Conservation (phyloP, 2,797 vertebrate species). For the Paedocypris micromegethes region DNA sequence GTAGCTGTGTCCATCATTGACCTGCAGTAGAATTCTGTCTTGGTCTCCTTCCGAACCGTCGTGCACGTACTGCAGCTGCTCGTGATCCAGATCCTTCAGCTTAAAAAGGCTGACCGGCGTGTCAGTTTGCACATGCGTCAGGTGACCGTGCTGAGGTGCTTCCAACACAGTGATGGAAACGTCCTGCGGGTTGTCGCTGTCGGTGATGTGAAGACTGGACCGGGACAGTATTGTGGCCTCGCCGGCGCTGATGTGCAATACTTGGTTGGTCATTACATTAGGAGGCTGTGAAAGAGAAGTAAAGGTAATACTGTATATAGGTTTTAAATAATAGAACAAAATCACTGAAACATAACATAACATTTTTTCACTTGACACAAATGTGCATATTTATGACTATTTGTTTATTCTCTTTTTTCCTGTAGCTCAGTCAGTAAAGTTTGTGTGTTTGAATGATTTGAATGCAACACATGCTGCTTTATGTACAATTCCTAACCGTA, state of each 20-base stretch:
- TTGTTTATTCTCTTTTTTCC: too few species aligned
- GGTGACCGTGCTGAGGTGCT: conserved; percentile 72
- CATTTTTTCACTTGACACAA: too few species aligned
- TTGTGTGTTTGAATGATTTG: too few species aligned
- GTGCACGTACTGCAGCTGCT: conserved; percentile 79
- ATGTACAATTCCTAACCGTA: too few species aligned
- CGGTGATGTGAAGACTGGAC: conserved; percentile 74
- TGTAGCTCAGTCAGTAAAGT: too few species aligned
- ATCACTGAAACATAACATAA: too few species aligned
- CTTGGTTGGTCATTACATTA: conserved; percentile 69
- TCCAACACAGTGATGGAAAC: conserved; percentile 78
- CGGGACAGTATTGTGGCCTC: conserved; percentile 63
- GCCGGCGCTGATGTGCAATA: conserved; percentile 65
- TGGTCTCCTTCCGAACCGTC: conserved; percentile 68
- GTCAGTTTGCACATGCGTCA: conserved; percentile 62
- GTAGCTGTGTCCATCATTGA: conserved; percentile 85
- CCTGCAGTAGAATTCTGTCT: conserved; percentile 75
- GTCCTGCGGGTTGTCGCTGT: conserved; percentile 82
- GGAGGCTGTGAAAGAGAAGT: conserved; percentile 70
- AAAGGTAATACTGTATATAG: background rate
- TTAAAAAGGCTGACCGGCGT: conserved; percentile 57
- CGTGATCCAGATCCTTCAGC: conserved; percentile 71
- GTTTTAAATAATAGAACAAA: background rate
- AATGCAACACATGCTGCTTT: too few species aligned
- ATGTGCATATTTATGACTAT: too few species aligned